Evolutionary conservation across 2,113 vertebrate species (phyloP), one percentile per base, ranked within the genome.

Genomic region (Onychorhynchus coronatus): DNA sequence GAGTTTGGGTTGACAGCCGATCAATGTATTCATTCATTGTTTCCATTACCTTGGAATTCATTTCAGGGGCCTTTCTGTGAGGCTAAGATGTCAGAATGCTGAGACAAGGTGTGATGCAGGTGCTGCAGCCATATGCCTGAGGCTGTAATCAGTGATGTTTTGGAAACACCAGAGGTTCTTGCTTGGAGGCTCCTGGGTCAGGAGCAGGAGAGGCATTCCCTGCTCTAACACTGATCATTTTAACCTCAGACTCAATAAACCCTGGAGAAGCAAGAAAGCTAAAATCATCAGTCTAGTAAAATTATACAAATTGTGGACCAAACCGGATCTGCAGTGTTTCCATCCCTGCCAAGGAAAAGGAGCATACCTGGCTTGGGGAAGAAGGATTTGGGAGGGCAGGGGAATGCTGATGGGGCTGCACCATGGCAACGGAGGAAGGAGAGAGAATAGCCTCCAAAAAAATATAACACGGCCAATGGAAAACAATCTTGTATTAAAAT

Each of bases 261-360:
- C 9, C 41, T 22, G 50, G 46, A 80, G 83, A 80, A 85, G 8
- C 28, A 84, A 80, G 49, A 41, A 85, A 86, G 37, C 19, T 42
- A 23, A 88, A 92, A 63, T 72, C 44, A 68, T 30, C 3, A 9
- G 39, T 41, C 27, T 62, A 53, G 80, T 37, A 44, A 52, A 65
- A 62, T 70, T 2, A 49, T 2, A 63, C 49, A 61, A 41, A 86
- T 17, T 49, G 11, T 73, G 63, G 44, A 35, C n/a, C 17, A 30
- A 70, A 53, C 28, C 24, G 37, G 21, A 68, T n/a, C 37, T 0
- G 0, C 30, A 20, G 4, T n/a, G 18, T 72, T 74, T 75, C 66
- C 0, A 0, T 71, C 20, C 53, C 35, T 1, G 3, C 4, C 28
- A 30, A 68, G 65, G 72, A 77, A 66, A 39, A 53, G 49, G 24